Percentiles rank a stretch among this genome's conserved stretches.
Evolutionary conservation across 2,888 invertebrate species (phyloP).

Genomic region (Melanostoma scalare): DNA sequence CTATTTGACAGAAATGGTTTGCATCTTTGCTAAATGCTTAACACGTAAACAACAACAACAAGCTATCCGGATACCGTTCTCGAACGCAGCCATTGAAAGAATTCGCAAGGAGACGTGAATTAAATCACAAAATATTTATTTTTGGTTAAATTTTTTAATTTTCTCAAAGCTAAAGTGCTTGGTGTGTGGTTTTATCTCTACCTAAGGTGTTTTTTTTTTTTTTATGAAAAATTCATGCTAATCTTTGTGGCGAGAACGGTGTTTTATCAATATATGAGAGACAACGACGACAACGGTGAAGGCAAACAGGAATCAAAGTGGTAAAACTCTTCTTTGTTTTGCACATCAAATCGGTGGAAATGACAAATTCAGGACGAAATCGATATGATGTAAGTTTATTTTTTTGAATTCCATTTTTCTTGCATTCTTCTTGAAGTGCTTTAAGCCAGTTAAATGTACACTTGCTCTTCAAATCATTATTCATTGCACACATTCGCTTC

Average conservation of each 20-base stretch:
- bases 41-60: no score
- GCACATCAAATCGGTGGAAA: slow-evolving; percentile 55
- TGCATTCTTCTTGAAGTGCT: not conserved
- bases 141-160: slow-evolving; percentile 18
- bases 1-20: no score
- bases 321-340: slow-evolving; percentile 10
- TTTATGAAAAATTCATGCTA: slow-evolving; percentile 44
- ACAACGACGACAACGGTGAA: slow-evolving; percentile 25
- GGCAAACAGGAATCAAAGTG: slow-evolving; percentile 10
- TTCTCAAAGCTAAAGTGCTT: not conserved
- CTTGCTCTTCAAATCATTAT: slow-evolving; percentile 2
- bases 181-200: not conserved
- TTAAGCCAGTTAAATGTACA: not conserved
- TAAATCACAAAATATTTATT: slow-evolving; percentile 19
- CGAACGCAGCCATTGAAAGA: no score
- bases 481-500: slow-evolving; percentile 21
- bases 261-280: slow-evolving; percentile 36
- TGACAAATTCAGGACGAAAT: slow-evolving; percentile 71
- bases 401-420: slow-evolving; percentile 9
- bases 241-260: slow-evolving; percentile 39
- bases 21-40: no score
- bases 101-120: slow-evolving; percentile 38
- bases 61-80: no score
- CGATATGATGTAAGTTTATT: slow-evolving; percentile 71
- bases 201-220: slow-evolving; percentile 18